Percentiles rank a stretch among this genome's conserved stretches.
Conservation (phyloP, 1,140 invertebrate species). For the Drosophila azteca region DNA sequence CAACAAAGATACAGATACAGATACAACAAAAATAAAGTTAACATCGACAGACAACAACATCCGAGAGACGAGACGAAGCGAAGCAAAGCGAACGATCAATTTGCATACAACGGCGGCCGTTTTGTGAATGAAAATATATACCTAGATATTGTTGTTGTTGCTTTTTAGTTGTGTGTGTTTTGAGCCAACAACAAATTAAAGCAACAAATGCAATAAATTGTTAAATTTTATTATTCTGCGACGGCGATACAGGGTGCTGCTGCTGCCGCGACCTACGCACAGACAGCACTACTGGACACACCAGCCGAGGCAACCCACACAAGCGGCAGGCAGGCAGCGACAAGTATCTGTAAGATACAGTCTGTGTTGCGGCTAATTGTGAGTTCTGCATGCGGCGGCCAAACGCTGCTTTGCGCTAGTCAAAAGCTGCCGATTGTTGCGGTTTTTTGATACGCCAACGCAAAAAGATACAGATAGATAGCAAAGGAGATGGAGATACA, state of each 20-base stretch:
- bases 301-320: slow-evolving; percentile 48
- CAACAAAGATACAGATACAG: slow-evolving; percentile 2
- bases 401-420: slow-evolving; percentile 74
- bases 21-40: slow-evolving; percentile 49
- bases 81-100: slow-evolving; percentile 57
- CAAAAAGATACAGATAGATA: slow-evolving; percentile 36
- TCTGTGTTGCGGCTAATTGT: slow-evolving; percentile 72
- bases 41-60: slow-evolving; percentile 38
- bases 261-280: slow-evolving; percentile 60
- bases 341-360: slow-evolving; percentile 73
- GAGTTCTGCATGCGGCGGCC: slow-evolving; percentile 67
- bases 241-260: slow-evolving; percentile 62
- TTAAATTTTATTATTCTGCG: slow-evolving; percentile 78
- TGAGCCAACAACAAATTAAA: slow-evolving; percentile 74
- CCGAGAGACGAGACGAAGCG: no score
- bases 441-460: slow-evolving; percentile 66
- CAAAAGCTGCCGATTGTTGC: slow-evolving; percentile 69
- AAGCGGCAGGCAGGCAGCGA: slow-evolving; percentile 25
- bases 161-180: slow-evolving; percentile 50
- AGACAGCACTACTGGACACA: slow-evolving; percentile 17
- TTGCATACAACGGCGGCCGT: slow-evolving; percentile 76
- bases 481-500: slow-evolving; percentile 45
- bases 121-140: slow-evolving; percentile 76
- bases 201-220: slow-evolving; percentile 80
- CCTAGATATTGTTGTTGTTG: slow-evolving; percentile 11